Evolutionary conservation across 92 coral and sea anemone species (phyloP).

Genomic region (Epizoanthus fatuus): DNA sequence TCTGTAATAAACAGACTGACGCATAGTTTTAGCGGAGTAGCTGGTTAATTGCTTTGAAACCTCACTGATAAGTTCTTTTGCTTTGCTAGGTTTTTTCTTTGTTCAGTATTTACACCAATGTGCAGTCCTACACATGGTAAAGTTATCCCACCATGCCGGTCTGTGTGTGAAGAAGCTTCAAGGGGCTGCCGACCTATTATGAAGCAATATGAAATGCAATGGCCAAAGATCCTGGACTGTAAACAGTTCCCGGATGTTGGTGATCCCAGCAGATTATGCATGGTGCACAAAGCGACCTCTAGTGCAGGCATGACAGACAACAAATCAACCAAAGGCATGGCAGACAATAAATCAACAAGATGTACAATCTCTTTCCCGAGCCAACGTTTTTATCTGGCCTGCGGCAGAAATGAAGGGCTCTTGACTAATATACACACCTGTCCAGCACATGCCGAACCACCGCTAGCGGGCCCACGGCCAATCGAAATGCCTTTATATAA

Average conservation of each 20-base stretch:
- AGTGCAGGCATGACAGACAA: neutral
- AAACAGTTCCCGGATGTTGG: slow-evolving; percentile 5
- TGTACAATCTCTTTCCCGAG: no score
- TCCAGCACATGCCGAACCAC: no score
- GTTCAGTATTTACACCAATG: slow-evolving; percentile 12
- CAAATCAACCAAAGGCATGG: neutral
- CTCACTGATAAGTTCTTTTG: neutral
- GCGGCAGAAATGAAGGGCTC: no score
- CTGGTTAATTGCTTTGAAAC: neutral
- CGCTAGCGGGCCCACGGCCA: no score
- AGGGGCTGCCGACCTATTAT: slow-evolving; percentile 11
- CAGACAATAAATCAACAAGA: no score
- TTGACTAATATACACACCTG: no score
- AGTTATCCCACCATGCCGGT: slow-evolving; percentile 33
- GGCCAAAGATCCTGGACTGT: slow-evolving; percentile 21
- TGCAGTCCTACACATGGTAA: neutral
- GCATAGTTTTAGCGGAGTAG: neutral
- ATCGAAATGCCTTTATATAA: no score
- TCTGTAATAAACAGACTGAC: no score
- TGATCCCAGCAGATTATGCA: neutral
- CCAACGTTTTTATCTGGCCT: no score
- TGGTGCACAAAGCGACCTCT: neutral
- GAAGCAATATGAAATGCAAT: neutral
- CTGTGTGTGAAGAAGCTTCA: slow-evolving; percentile 23
- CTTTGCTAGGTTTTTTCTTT: slow-evolving; percentile 11